Conservation (phyloP, 2,113 vertebrate genomes). For the Leucopsar rothschildi region DNA sequence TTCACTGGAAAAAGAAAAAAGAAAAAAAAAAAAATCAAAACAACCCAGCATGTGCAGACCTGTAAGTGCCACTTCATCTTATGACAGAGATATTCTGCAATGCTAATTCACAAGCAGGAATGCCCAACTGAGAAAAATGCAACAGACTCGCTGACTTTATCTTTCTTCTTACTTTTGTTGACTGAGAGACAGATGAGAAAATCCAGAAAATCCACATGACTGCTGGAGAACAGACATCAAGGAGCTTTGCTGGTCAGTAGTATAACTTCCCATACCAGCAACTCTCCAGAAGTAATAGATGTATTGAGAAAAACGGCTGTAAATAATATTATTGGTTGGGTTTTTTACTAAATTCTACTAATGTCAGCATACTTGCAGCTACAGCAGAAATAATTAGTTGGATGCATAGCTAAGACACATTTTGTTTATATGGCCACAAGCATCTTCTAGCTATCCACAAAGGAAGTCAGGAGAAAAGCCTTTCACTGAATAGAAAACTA, state of each 20-base stretch:
- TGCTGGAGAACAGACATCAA: neutral
- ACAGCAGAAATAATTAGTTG: neutral
- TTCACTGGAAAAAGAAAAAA: fast-evolving
- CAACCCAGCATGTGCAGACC: neutral
- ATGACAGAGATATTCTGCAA: neutral
- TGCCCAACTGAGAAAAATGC: neutral
- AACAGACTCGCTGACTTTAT: neutral
- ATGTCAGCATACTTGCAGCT: neutral
- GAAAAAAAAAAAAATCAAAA: neutral
- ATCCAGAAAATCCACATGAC: neutral
- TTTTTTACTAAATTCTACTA: neutral
- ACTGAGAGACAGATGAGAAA: neutral
- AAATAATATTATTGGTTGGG: neutral
- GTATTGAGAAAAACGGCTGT: neutral
- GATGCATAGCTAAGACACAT: neutral
- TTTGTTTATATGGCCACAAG: neutral
- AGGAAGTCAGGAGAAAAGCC: neutral
- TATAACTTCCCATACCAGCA: neutral
- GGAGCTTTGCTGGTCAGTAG: neutral
- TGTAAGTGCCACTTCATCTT: neutral
- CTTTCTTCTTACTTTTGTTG: neutral
- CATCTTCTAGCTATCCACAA: neutral
- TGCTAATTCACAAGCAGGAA: neutral
- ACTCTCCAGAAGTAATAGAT: neutral
- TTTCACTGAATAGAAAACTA: neutral